A percentile compares a stretch with the other conserved stretches of the same genome.
phyloP scores from a whole-genome alignment of 1,140 invertebrate genomes.

The Drosophila chauvacae region DNA sequence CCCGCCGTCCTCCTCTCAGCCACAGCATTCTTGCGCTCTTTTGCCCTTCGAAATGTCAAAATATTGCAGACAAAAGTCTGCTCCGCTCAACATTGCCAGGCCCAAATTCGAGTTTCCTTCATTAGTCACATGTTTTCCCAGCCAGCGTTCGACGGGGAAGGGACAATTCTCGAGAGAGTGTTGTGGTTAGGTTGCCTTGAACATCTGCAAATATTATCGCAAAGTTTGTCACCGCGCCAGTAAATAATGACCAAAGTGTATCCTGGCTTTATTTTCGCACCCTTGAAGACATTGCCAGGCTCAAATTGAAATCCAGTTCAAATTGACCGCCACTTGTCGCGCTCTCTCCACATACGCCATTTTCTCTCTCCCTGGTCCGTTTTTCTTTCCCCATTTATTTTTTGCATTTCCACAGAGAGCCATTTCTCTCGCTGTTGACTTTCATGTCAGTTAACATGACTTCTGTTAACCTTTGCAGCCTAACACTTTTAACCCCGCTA shows the following conservation, averaged over 20 bases:
- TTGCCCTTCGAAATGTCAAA: constrained; percentile 82
- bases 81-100: constrained; percentile 48
- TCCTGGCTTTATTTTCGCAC: background rate
- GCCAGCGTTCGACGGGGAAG: background rate
- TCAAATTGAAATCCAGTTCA: constrained; percentile 10
- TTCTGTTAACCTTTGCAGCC: constrained; percentile 18
- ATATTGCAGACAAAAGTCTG: constrained; percentile 72
- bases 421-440: constrained; percentile 6
- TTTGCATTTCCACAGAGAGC: background rate
- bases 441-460: constrained; percentile 24
- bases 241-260: background rate
- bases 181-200: background rate
- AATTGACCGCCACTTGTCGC: constrained; percentile 54
- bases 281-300: constrained; percentile 9
- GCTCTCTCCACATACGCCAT: constrained; percentile 13
- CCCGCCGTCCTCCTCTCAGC: background rate
- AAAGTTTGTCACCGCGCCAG: too few relatives aligned
- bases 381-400: background rate
- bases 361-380: constrained; percentile 2
- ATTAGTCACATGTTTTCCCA: constrained; percentile 67
- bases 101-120: constrained; percentile 17
- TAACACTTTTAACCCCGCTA: background rate
- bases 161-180: background rate
- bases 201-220: background rate
- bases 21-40: constrained; percentile 34